Evolutionary conservation across 2,113 vertebrate species (phyloP).

Genomic region (Apistogramma diplotaenia): DNA sequence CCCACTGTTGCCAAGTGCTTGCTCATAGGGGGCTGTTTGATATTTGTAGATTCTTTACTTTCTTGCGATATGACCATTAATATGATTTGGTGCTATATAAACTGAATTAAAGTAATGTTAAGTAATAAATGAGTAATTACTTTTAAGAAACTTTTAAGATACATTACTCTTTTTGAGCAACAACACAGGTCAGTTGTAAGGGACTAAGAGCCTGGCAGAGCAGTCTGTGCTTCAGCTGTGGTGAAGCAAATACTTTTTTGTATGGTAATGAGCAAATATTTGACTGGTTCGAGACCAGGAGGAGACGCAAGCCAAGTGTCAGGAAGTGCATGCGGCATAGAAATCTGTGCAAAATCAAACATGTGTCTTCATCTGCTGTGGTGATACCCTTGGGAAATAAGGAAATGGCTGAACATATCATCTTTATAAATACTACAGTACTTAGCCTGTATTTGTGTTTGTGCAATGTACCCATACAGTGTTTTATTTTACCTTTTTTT

Average conservation of each 20-base stretch:
- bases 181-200: too few relatives aligned
- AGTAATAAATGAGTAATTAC: too few relatives aligned
- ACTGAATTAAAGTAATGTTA: too few relatives aligned
- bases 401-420: background rate
- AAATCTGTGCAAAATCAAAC: background rate
- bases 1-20: too few relatives aligned
- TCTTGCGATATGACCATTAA: too few relatives aligned
- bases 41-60: too few relatives aligned
- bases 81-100: too few relatives aligned
- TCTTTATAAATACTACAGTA: background rate
- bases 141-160: too few relatives aligned
- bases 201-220: background rate
- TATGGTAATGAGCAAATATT: background rate
- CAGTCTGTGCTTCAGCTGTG: background rate
- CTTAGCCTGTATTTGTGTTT: background rate
- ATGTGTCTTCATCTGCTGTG: background rate
- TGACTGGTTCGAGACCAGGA: background rate
- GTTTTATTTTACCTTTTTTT: background rate
- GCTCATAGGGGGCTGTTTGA: too few relatives aligned
- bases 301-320: background rate
- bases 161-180: too few relatives aligned
- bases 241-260: background rate
- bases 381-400: background rate
- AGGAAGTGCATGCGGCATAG: background rate
- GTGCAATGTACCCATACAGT: background rate